phyloP scores from a whole-genome alignment of 1,140 invertebrate species.

The Drosophila pectinifera region DNA sequence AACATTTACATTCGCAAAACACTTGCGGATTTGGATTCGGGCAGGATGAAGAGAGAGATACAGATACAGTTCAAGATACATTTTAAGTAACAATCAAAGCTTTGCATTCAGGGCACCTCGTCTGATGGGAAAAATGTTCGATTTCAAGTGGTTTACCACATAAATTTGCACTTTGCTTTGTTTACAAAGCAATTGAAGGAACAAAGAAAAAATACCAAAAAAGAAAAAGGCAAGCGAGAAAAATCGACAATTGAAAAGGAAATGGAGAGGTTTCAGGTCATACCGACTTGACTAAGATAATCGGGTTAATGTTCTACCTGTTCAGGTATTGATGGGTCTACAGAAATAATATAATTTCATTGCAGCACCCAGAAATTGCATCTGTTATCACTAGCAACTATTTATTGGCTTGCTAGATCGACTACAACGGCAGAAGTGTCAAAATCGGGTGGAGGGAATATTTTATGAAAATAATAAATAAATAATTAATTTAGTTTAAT shows the following conservation, averaged over 20 bases:
- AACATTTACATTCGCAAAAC: constrained; percentile 67
- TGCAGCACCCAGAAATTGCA: too few species aligned
- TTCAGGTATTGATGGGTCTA: background rate
- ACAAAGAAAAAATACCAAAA: constrained; percentile 18
- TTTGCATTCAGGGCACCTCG: constrained; percentile 49
- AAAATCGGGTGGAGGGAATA: too few species aligned
- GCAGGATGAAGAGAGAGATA: constrained; percentile 43
- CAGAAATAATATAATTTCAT: background rate
- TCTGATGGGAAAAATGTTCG: constrained; percentile 33
- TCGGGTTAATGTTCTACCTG: background rate
- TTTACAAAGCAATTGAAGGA: constrained; percentile 57
- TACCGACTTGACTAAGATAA: constrained; percentile 10
- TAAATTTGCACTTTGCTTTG: constrained; percentile 72
- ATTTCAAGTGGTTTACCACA: constrained; percentile 67
- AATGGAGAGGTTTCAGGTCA: constrained; percentile 16
- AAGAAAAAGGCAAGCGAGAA: background rate
- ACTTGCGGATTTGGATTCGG: constrained; percentile 30
- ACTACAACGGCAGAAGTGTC: too few species aligned
- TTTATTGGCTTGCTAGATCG: too few species aligned
- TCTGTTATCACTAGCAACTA: too few species aligned
- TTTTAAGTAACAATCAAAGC: constrained; percentile 69
- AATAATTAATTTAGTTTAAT: too few species aligned
- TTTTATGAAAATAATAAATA: too few species aligned
- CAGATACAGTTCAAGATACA: constrained; percentile 56
- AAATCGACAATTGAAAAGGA: constrained; percentile 31